Evolutionary conservation across 2,797 vertebrate species (phyloP).

Genomic region (Ciconia nigra): DNA sequence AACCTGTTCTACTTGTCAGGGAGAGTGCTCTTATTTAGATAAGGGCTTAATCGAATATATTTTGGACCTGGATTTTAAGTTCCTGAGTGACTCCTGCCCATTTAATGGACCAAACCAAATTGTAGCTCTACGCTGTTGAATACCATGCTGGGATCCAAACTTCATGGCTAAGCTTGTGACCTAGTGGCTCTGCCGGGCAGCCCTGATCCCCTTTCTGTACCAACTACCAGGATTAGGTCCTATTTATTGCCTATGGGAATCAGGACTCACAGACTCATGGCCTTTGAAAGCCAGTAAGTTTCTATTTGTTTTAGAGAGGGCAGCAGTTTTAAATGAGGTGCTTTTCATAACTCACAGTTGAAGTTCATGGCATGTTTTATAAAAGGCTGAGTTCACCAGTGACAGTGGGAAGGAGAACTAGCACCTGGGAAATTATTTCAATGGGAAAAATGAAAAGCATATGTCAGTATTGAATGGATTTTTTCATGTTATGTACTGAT

Average conservation of each 20-base stretch:
- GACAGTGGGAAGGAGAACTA: background rate
- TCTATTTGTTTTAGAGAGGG: background rate
- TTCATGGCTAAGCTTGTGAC: background rate
- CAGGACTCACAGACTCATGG: background rate
- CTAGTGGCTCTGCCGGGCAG: background rate
- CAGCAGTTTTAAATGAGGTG: background rate
- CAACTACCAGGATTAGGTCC: background rate
- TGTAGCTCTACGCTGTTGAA: fast-evolving
- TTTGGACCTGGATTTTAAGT: background rate
- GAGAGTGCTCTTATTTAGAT: background rate
- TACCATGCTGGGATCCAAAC: background rate
- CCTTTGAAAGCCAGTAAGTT: background rate
- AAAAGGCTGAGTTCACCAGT: background rate
- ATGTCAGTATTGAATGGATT: background rate
- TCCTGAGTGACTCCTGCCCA: background rate
- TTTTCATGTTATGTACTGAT: background rate
- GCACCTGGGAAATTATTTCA: background rate
- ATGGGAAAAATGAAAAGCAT: background rate
- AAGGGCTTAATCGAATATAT: background rate
- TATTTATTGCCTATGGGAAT: background rate
- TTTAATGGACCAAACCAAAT: background rate
- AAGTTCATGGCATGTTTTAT: background rate
- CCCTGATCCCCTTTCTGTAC: background rate
- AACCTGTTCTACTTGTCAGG: background rate
- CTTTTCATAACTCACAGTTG: background rate